A percentile compares a stretch with the other conserved stretches of the same genome.
Conservation (phyloP, 2,113 vertebrate genomes). For the Trogon surrucura region DNA sequence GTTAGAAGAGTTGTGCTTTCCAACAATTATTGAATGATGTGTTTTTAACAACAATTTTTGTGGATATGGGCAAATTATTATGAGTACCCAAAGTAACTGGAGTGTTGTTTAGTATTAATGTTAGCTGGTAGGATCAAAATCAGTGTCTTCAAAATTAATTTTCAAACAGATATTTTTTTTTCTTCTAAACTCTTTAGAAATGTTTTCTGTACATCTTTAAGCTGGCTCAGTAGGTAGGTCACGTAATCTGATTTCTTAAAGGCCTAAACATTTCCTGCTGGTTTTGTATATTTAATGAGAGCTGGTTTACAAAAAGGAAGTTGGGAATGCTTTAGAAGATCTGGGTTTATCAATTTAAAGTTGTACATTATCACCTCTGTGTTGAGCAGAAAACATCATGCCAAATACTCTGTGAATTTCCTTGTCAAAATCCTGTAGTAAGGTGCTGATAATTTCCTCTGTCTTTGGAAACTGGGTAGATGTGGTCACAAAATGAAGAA, state of each 20-base stretch:
- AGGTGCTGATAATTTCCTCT: not conserved
- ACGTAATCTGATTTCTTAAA: not conserved
- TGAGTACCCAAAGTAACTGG: not conserved
- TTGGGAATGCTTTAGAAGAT: not conserved
- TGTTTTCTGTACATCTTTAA: not conserved
- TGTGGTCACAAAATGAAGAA: not conserved
- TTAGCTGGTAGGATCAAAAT: not conserved
- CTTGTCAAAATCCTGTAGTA: not conserved
- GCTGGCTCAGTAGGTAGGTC: not conserved
- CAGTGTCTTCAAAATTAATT: not conserved
- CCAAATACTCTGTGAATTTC: not conserved
- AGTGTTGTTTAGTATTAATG: not conserved
- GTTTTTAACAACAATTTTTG: not conserved
- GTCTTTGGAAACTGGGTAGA: not conserved
- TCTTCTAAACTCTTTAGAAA: not conserved
- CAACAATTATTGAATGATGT: not conserved
- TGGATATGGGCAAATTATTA: not conserved
- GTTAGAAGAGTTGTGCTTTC: not conserved
- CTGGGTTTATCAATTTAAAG: not conserved
- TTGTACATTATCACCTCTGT: not conserved
- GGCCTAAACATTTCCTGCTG: not conserved
- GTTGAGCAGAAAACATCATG: not conserved
- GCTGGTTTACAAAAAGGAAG: not conserved
- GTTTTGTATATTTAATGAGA: not conserved
- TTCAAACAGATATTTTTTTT: not conserved